Evolutionary conservation across 2,113 vertebrate species (phyloP).

Genomic region (Panthera tigris): DNA sequence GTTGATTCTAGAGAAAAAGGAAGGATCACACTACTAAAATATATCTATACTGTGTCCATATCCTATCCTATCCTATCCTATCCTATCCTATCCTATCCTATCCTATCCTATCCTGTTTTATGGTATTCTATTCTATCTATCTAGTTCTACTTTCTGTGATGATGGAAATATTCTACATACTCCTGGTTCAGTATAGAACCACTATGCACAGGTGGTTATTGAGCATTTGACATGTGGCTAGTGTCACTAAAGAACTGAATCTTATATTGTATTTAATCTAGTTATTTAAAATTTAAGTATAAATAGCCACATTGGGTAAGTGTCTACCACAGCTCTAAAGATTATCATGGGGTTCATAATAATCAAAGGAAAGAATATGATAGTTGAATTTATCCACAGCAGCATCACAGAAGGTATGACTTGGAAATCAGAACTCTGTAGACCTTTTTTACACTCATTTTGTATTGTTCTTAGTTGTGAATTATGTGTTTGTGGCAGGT

Average conservation of each 20-base stretch:
- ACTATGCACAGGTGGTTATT: background rate
- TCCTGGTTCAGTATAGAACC: background rate
- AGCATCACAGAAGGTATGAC: background rate
- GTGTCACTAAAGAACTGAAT: background rate
- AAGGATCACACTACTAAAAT: background rate
- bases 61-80: background rate
- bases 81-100: too few relatives aligned
- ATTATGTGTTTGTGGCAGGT: background rate
- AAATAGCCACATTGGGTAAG: background rate
- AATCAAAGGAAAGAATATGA: background rate
- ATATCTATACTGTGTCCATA: background rate
- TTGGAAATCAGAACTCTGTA: background rate
- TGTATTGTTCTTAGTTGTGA: background rate
- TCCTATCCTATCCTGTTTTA: background rate
- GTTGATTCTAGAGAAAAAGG: background rate
- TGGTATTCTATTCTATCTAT: background rate
- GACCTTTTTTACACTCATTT: background rate
- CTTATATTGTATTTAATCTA: background rate
- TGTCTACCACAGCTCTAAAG: background rate
- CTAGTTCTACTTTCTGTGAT: background rate
- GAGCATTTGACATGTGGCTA: background rate
- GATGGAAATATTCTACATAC: background rate
- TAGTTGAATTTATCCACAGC: background rate
- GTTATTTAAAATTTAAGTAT: background rate
- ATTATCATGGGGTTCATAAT: background rate